Evolutionary conservation across 2,797 vertebrate species (phyloP), one percentile per base, ranked within the genome.

Genomic region (Urosaurus nigricauda): DNA sequence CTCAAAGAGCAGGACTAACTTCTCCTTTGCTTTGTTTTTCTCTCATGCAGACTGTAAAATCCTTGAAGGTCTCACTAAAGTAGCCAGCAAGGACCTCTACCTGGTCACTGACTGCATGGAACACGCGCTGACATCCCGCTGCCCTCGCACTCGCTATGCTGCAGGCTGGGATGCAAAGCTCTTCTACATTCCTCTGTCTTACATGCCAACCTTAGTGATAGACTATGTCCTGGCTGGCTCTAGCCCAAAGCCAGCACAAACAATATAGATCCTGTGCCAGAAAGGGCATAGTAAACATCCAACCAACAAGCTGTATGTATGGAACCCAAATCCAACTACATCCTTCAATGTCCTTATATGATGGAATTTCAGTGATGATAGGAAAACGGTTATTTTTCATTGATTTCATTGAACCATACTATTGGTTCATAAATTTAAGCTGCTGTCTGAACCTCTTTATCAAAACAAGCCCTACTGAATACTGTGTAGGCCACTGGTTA

Each of bases 131-230:
- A 96, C 98, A 0, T 98, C 98, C 3, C 75, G 97, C 47, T 92
- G 92, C 29, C 98, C 98, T 0, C 98, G 98, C 0, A 91, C 90
- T 29, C 98, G 98, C 91, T 99, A 99, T 94, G 97, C 98, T 0
- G 95, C 96, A 0, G 98, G 98, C 79, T 98, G 98, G 98, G 98
- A 99, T 1, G 98, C 97, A 88, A 98, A 98, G 84, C 73, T 99
- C 1, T 94, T 98, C 95, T 98, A 97, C 97, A 83, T 98, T 87
- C 98, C 98, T 0, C 78, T 98, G 88, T 95, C 98, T 2, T 99
- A 98, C 93, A 90, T 98, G 93, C 98, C 98, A 0, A 97, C 97
- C 0, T 95, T 92, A 35, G 63, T 98, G 47, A 32, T 92, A 0
- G 98, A 99, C 11, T 47, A 17, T 14, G 0, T 98, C 0, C 80